phyloP scores from a whole-genome alignment of 2,797 vertebrate genomes.

The Clarias platycephalus region DNA sequence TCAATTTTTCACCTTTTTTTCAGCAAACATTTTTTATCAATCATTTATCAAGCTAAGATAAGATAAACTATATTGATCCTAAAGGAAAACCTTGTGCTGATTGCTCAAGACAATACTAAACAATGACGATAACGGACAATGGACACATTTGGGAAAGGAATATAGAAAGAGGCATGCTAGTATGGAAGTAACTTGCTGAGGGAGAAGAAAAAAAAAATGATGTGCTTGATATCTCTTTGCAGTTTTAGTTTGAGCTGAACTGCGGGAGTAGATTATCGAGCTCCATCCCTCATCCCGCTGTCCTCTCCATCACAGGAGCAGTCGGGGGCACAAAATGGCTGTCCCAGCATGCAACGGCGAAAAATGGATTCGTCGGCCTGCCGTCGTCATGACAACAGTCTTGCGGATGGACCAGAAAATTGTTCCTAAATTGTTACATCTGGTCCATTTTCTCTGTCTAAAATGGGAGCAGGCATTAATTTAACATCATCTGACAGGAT shows the following conservation, averaged over 20 bases:
- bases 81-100: background rate
- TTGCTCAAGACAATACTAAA: background rate
- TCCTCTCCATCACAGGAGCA: conserved; percentile 27
- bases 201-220: background rate
- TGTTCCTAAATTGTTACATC: conserved; percentile 59
- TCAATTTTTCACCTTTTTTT: background rate
- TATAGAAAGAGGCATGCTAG: background rate
- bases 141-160: background rate
- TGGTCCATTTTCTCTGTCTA: conserved; percentile 55
- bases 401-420: conserved; percentile 47
- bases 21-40: background rate
- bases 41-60: background rate
- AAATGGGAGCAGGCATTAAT: conserved; percentile 37
- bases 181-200: background rate
- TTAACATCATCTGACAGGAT: conserved; percentile 38
- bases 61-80: background rate
- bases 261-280: background rate
- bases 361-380: conserved; percentile 49
- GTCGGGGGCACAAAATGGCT: conserved; percentile 38
- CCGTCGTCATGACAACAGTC: conserved; percentile 59
- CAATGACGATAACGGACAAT: background rate
- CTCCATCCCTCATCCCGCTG: conserved; percentile 16
- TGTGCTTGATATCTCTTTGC: background rate
- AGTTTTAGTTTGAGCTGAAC: background rate
- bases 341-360: conserved; percentile 27